Base-by-base conservation (phyloP, 2,888 invertebrate genomes). In the Pemphredon lugubris region DNA sequence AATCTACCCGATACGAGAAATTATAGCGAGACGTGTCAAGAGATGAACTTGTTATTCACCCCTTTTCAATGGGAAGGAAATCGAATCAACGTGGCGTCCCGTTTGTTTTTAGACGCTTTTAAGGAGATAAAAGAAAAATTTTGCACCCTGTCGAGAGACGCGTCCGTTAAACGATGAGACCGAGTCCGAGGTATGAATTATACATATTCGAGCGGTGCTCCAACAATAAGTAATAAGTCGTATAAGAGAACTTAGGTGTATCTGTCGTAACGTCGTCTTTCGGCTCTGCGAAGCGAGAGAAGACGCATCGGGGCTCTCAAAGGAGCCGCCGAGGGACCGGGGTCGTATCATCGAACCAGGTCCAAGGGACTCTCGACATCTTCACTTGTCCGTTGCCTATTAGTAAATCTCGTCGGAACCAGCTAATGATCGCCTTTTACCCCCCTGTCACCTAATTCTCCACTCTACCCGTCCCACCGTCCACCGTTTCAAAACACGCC, bases 351-450 rank as follows among this genome's bases (percentile, higher is more conserved):
- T 84, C 81, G 80, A 79, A 84, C 71, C 77, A 64, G 71, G 73
- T 61, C 75, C 75, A 63, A 73, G 73, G 67, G 66, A 73, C 68
- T 67, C 73, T 73, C 83, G 83, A 87, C 86, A 76, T 88, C 86
- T 86, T 85, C 84, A 82, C 85, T 84, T 84, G 84, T 82, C 84
- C 80, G 75, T 73, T 85, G 83, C 85, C 86, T 87, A 87, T 87
- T 88, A 86, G 86, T 83, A 80, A 85, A 74, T 81, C 79, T 84
- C 84, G 80, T 86, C 85, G 83, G 81, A 83, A 84, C 79, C 83
- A 77, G 83, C 85, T 87, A 87, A 87, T 88, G 84, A 88, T 82
- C 81, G 79, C 61, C 74, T 77, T 75, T 75, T 74, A 76, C 66
- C 68, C 72, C 65, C 42, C 61, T 45, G 44, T 51, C 73, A 47